Percentiles rank a stretch among this genome's conserved stretches.
phyloP scores from a whole-genome alignment of 2,113 vertebrate genomes.

The Megatriorchis doriae region DNA sequence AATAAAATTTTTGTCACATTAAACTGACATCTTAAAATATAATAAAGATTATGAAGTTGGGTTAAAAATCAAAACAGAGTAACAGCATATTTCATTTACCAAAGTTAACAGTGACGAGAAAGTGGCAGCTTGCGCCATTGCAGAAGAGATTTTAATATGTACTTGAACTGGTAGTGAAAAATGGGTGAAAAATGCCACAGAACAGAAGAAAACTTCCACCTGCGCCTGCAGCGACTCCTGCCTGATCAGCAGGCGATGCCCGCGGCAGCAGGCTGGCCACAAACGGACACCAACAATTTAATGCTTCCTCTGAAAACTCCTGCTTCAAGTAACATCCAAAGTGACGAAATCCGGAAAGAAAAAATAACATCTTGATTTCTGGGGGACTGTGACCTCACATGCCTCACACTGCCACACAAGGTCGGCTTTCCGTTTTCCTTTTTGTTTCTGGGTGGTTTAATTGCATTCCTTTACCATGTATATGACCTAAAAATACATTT shows the following conservation, averaged over 20 bases:
- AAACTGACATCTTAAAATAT: background rate
- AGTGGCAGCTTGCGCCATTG: background rate
- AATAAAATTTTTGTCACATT: background rate
- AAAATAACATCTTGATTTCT: background rate
- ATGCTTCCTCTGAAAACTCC: background rate
- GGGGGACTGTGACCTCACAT: background rate
- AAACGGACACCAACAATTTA: background rate
- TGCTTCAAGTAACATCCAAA: background rate
- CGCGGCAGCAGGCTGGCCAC: rapidly evolving
- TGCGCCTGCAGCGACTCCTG: background rate
- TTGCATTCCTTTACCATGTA: background rate
- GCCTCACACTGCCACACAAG: background rate
- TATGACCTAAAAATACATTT: background rate
- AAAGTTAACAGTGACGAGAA: background rate
- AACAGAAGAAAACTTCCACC: background rate
- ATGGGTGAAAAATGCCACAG: background rate
- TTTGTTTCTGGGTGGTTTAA: background rate
- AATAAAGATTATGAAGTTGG: background rate
- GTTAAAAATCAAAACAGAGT: background rate
- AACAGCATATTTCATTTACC: background rate
- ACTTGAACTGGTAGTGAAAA: background rate
- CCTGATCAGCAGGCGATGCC: background rate
- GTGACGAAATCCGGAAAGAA: background rate
- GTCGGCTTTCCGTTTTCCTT: background rate
- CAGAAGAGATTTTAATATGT: background rate